Conservation (phyloP, 2,888 invertebrate species). For the Oligia strigilis region DNA sequence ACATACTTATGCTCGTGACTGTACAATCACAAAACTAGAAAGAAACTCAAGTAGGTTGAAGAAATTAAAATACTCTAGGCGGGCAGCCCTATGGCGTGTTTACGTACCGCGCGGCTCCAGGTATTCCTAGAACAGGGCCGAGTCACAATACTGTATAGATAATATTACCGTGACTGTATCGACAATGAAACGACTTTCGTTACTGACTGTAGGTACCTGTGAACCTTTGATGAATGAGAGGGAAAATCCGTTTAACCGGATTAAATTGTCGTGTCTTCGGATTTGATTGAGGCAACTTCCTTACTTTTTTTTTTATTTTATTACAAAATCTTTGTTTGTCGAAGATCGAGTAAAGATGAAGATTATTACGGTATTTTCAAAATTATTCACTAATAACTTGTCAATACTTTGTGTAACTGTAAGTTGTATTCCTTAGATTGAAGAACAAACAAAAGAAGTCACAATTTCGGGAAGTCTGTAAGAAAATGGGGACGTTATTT, state of each 20-base stretch:
- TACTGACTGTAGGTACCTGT: not conserved
- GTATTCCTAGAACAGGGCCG: too few species aligned
- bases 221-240: not conserved
- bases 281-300: constrained; percentile 11
- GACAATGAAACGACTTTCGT: not conserved
- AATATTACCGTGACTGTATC: not conserved
- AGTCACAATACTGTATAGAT: too few species aligned
- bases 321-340: constrained; percentile 11
- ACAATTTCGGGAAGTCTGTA: not conserved
- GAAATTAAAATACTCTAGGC: too few species aligned
- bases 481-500: not conserved
- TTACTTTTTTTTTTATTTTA: constrained; percentile 12
- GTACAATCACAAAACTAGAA: too few species aligned
- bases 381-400: constrained; percentile 25
- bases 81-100: too few species aligned
- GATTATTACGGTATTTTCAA: constrained; percentile 36
- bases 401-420: constrained; percentile 6
- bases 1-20: too few species aligned
- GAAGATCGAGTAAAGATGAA: not conserved
- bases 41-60: too few species aligned
- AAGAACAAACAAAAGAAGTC: not conserved
- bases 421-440: not conserved
- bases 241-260: not conserved
- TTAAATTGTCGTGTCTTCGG: constrained; percentile 16
- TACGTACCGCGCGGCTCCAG: too few species aligned